Percentiles rank a stretch among this genome's conserved stretches.
Conservation (phyloP, 1,140 invertebrate species). For the Dolichoris vasculosae region DNA sequence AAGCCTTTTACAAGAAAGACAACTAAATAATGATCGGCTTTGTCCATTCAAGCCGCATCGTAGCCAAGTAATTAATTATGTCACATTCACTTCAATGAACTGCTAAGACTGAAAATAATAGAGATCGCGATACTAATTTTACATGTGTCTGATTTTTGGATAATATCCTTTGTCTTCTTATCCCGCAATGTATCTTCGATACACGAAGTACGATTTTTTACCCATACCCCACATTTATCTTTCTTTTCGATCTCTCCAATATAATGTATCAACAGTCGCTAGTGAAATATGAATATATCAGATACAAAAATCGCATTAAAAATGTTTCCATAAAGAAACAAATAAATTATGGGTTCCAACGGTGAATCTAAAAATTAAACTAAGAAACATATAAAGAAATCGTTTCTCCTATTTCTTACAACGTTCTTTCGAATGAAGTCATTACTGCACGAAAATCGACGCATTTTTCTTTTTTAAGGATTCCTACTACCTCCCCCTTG, state of each 20-base stretch:
- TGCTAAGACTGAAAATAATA: constrained; percentile 47
- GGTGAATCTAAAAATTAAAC: neutral
- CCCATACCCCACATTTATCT: constrained; percentile 33
- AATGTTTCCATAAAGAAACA: neutral
- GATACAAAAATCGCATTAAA: neutral
- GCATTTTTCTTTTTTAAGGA: neutral
- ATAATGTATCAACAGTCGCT: constrained; percentile 15
- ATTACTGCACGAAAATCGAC: constrained; percentile 2
- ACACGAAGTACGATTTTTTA: constrained; percentile 19
- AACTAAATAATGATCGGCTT: constrained; percentile 46
- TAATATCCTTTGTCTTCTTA: constrained; percentile 35
- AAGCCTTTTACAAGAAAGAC: constrained; percentile 20
- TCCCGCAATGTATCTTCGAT: constrained; percentile 20
- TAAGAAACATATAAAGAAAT: neutral
- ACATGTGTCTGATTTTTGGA: constrained; percentile 44
- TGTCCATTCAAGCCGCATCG: constrained; percentile 24
- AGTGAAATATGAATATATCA: neutral
- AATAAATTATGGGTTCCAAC: neutral
- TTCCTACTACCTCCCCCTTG: neutral
- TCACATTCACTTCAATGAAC: constrained; percentile 20
- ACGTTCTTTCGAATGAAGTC: constrained; percentile 12
- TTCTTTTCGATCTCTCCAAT: neutral
- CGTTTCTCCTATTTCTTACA: neutral
- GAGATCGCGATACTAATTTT: constrained; percentile 37
- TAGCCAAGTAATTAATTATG: constrained; percentile 39